Percentiles rank a stretch among this genome's conserved stretches.
These are phyloP conservation scores for Falcunculus frontatus DNA, from an alignment of 2,113 vertebrate species.

Conservation along the genomic window DNA sequence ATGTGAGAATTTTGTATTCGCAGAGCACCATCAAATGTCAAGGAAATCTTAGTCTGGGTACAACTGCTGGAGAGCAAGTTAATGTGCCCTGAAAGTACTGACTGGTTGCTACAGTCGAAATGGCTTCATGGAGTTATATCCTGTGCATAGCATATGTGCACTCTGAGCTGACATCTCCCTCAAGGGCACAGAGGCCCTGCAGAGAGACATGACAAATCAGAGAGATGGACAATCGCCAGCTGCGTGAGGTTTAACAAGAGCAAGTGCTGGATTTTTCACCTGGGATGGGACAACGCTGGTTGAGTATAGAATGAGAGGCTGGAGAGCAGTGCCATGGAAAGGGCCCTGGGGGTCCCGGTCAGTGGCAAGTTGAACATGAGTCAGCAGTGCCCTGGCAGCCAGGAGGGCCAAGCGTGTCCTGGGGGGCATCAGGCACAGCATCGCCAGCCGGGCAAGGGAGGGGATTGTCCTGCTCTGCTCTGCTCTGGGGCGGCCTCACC, in stretches of 20 bases:
- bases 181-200: background rate
- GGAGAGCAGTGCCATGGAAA: background rate
- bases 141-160: fast-evolving
- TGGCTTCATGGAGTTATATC: background rate
- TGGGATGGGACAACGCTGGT: fast-evolving
- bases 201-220: background rate
- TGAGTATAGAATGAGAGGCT: background rate
- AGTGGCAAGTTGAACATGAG: background rate
- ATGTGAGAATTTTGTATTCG: background rate
- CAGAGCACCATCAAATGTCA: background rate
- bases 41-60: background rate
- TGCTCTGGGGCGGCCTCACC: background rate
- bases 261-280: background rate
- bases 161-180: background rate
- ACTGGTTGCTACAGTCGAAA: fast-evolving
- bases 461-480: background rate
- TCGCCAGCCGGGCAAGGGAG: fast-evolving
- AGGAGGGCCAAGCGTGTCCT: background rate
- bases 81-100: background rate
- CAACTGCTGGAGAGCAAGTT: background rate
- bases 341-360: background rate
- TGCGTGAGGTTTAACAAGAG: background rate
- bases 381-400: background rate
- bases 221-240: background rate
- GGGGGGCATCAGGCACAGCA: background rate